phyloP scores from a whole-genome alignment of 2,113 vertebrate species.

The Sisor rabdophorus region DNA sequence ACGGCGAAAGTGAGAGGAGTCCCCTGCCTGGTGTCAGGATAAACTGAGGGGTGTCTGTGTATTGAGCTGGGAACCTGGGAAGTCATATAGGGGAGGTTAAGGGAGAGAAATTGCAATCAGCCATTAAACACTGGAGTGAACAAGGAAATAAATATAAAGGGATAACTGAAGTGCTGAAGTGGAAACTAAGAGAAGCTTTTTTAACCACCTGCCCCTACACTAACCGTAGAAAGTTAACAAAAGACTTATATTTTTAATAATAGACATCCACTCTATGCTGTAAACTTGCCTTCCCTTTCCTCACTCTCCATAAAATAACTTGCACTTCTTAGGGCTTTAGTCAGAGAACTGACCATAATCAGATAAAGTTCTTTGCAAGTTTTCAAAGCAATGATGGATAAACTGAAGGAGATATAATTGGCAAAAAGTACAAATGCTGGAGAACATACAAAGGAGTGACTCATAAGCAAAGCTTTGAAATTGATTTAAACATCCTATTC shows the following conservation, averaged over 20 bases:
- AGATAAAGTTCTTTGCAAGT: conserved; percentile 23
- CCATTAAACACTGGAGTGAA: conserved; percentile 57
- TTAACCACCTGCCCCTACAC: conserved; percentile 12
- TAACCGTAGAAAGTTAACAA: conserved; percentile 25
- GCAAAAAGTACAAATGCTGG: conserved; percentile 46
- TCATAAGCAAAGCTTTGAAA: conserved; percentile 54
- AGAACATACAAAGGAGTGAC: conserved; percentile 49
- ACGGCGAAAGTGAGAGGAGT: conserved; percentile 98
- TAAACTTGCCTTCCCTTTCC: conserved; percentile 14
- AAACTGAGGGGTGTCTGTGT: conserved; percentile 99
- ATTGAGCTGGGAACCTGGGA: conserved; percentile 98
- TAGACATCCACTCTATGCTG: conserved; percentile 24
- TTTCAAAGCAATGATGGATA: conserved; percentile 45
- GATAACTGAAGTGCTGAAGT: conserved; percentile 23
- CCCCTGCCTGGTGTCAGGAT: conserved; percentile 98
- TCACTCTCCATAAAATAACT: conserved; percentile 18
- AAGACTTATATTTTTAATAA: conserved; percentile 1
- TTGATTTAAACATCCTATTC: conserved; percentile 15
- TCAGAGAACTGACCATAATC: conserved; percentile 39
- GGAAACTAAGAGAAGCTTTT: conserved; percentile 32
- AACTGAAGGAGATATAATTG: conserved; percentile 53
- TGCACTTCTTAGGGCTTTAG: conserved; percentile 13
- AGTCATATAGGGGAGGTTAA: conserved; percentile 74
- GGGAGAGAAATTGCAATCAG: conserved; percentile 67
- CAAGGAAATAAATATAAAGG: conserved; percentile 22